Evolutionary conservation across 2,797 vertebrate genomes (phyloP), one percentile per base, ranked within the genome.

Genomic region (Clangula hyemalis): DNA sequence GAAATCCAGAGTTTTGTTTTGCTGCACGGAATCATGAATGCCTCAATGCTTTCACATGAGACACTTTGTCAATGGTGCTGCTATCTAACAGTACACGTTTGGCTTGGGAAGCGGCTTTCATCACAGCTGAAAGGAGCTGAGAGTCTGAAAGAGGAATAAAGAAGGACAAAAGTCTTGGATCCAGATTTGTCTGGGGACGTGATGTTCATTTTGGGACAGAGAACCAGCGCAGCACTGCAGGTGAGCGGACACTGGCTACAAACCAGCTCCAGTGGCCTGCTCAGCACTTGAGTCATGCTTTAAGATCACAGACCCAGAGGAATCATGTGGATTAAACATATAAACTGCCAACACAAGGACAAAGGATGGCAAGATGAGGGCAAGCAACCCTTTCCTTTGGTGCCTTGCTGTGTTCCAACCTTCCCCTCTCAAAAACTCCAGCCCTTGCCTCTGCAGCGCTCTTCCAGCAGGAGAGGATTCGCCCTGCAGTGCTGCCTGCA

Each of bases 1-100:
- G 76, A 89, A 90, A 87, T 21, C 57, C 3, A 2, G 85, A 71
- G 61, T 92, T 87, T 56, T 70, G 24, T 96, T 95, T 80, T 72
- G 56, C 34, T 90, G 32, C 45, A 56, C 24, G 21, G 66, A 83
- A 86, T 90, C 61, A 69, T 8, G 24, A 93, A 77, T 77, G 72
- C 58, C 76, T 86, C 20, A 0, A 45, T 91, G 45, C 89, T 94
- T 96, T 89, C 81, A 86, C 84, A 81, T 45, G 13, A 92, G 82
- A 84, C 38, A 45, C 36, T 85, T 80, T 19, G 15, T 86, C 70
- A 89, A 0, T 21, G 34, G n/a, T 81, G 18, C n/a, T 71, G 41
- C 38, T 83, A 57, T 58, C 54, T 78, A 57, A 83, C 4, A 72
- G 27, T 13, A 24, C 13, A 36, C 30, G 24, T 34, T 70, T 39